A percentile compares a stretch with the other conserved stretches of the same genome.
Evolutionary conservation across 2,888 invertebrate genomes (phyloP).

Genomic region (Parasteatoda lunata): DNA sequence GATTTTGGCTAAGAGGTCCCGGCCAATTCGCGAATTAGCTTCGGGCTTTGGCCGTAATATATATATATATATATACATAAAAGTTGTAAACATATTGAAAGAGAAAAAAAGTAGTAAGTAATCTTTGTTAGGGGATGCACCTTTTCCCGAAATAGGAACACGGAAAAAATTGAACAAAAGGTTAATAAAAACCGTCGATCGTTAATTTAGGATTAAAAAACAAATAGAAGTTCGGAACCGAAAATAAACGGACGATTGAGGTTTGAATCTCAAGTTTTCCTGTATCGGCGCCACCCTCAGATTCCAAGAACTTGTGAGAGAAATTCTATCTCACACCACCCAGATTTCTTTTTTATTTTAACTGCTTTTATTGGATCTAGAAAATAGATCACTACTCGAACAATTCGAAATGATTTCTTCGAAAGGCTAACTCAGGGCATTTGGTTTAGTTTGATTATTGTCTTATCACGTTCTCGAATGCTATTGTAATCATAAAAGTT

Average conservation of each 20-base stretch:
- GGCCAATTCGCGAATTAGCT: too few species aligned
- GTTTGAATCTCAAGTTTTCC: slow-evolving; percentile 12
- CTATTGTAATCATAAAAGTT: too few species aligned
- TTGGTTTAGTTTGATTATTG: too few species aligned
- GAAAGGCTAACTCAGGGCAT: too few species aligned
- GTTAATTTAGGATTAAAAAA: slow-evolving; percentile 26
- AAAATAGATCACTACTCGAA: too few species aligned
- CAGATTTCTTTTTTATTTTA: background rate
- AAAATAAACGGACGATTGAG: slow-evolving; percentile 15
- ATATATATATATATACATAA: too few species aligned
- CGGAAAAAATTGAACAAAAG: slow-evolving; percentile 23
- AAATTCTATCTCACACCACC: background rate
- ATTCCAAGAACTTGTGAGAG: background rate
- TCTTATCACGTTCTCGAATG: too few species aligned
- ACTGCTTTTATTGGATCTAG: too few species aligned
- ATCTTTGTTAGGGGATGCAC: slow-evolving; percentile 1
- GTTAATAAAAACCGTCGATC: slow-evolving; percentile 35
- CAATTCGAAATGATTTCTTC: too few species aligned
- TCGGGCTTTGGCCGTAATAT: too few species aligned
- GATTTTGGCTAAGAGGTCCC: too few species aligned
- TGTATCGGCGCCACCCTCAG: slow-evolving; percentile 38
- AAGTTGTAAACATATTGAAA: too few species aligned
- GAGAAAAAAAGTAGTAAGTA: background rate
- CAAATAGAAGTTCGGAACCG: background rate
- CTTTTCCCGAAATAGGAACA: slow-evolving; percentile 32